Evolutionary conservation across 1,140 invertebrate genomes (phyloP).

Genomic region (Drosophila nasuta): DNA sequence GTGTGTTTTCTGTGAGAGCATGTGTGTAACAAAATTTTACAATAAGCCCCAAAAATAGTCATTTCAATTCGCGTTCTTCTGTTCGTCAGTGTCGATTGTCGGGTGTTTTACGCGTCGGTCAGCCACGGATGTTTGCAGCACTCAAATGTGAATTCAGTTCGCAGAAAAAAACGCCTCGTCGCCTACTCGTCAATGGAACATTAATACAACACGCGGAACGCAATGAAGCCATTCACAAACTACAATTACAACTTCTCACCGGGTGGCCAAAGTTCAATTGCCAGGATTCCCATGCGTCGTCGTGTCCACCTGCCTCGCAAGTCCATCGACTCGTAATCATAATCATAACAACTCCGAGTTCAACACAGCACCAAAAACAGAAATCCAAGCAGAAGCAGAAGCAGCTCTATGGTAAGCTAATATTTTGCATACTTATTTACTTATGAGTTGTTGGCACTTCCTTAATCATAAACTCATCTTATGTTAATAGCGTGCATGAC

Average conservation of each 20-base stretch:
- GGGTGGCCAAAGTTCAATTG: conserved; percentile 53
- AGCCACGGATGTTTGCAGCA: conserved; percentile 30
- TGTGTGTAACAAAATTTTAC: conserved; percentile 10
- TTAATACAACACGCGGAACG: conserved; percentile 31
- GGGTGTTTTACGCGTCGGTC: conserved; percentile 12
- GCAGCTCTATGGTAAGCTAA: conserved; percentile 12
- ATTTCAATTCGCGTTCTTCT: background rate
- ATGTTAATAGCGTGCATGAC: conserved; percentile 6
- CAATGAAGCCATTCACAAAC: conserved; percentile 78
- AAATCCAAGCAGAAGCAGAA: background rate
- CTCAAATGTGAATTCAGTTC: conserved; percentile 15
- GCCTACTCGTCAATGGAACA: background rate
- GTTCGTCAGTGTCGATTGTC: conserved; percentile 30
- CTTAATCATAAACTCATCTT: conserved; percentile 9
- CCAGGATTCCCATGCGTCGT: conserved; percentile 4
- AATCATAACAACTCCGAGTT: conserved; percentile 22
- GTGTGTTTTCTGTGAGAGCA: background rate
- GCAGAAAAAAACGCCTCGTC: background rate
- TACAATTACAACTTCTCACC: conserved; percentile 79
- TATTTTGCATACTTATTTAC: background rate
- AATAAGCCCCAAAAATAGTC: conserved; percentile 1
- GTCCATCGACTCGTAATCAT: conserved; percentile 43
- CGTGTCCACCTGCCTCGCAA: background rate
- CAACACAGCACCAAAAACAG: conserved; percentile 5
- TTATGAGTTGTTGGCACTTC: conserved; percentile 9